A percentile compares a stretch with the other conserved stretches of the same genome.
Conservation (phyloP, 1,140 invertebrate species). For the Notospermus geniculatus region DNA sequence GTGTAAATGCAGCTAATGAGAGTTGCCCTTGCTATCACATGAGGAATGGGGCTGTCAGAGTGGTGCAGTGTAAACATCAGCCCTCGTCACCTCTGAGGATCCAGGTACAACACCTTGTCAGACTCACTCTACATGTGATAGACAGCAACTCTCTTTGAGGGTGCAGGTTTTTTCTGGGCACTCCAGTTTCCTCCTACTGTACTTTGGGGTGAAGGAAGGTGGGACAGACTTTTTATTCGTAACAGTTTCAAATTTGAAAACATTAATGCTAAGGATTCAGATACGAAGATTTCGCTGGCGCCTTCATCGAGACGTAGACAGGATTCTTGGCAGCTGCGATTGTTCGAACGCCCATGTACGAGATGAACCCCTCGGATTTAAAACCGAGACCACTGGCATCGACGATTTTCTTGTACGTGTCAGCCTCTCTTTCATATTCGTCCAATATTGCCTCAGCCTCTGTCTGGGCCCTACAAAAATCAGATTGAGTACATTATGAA, state of each 20-base stretch:
- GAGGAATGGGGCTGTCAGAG: too few species aligned
- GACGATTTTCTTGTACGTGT: constrained; percentile 40
- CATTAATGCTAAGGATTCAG: constrained; percentile 14
- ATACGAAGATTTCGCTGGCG: constrained; percentile 44
- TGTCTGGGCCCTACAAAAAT: constrained; percentile 32
- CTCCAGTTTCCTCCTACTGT: too few species aligned
- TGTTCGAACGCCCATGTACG: constrained; percentile 44
- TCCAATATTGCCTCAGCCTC: constrained; percentile 41
- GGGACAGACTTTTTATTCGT: too few species aligned
- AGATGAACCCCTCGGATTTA: constrained; percentile 43
- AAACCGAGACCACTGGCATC: constrained; percentile 33
- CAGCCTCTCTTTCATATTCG: constrained; percentile 44
- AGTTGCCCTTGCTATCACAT: too few species aligned
- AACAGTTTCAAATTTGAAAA: constrained; percentile 57
- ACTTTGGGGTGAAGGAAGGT: too few species aligned
- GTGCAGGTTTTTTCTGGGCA: too few species aligned
- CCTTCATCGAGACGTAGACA: constrained; percentile 41
- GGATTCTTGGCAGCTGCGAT: constrained; percentile 45
- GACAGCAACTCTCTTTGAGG: too few species aligned
- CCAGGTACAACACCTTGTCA: too few species aligned
- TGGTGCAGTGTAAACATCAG: too few species aligned
- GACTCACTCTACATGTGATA: too few species aligned
- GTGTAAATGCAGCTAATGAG: too few species aligned
- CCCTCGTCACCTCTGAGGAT: too few species aligned
- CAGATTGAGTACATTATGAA: not conserved